Percentiles rank a stretch among this genome's conserved stretches.
phyloP scores from a whole-genome alignment of 1,140 invertebrate genomes.

The Megathymus violae region DNA sequence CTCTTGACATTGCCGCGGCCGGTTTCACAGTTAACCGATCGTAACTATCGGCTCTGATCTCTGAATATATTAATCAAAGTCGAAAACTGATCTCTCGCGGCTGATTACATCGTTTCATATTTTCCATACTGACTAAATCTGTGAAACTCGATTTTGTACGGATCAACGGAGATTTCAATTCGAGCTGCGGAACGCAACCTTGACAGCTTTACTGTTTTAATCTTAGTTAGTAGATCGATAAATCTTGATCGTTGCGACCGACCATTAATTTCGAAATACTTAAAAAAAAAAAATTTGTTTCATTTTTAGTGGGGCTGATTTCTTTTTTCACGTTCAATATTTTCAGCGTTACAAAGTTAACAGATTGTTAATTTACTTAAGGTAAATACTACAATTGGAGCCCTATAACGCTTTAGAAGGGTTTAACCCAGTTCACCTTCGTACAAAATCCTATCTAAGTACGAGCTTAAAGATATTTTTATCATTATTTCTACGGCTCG shows the following conservation, averaged over 20 bases:
- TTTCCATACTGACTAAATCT: constrained; percentile 49
- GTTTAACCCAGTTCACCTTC: constrained; percentile 27
- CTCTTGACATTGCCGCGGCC: constrained; percentile 72
- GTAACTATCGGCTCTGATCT: constrained; percentile 17
- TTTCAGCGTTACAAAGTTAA: neutral
- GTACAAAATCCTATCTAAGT: constrained; percentile 12
- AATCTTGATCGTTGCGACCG: constrained; percentile 36
- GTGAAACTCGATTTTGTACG: constrained; percentile 41
- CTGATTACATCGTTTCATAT: constrained; percentile 34
- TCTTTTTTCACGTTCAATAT: too few species aligned
- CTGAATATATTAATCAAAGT: constrained; percentile 47
- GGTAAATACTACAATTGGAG: constrained; percentile 3
- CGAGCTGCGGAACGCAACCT: constrained; percentile 22
- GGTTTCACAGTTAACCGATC: constrained; percentile 51
- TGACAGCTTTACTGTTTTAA: constrained; percentile 29
- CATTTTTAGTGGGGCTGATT: too few species aligned
- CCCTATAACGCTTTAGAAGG: constrained; percentile 10
- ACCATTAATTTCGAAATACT: constrained; percentile 7
- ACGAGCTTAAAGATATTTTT: constrained; percentile 17
- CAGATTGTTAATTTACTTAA: constrained; percentile 17
- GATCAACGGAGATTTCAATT: constrained; percentile 39
- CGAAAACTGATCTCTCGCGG: constrained; percentile 39
- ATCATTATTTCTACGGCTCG: neutral
- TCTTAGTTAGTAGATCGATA: constrained; percentile 26
- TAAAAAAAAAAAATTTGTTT: too few species aligned